Percentiles rank a stretch among this genome's conserved stretches.
These are phyloP conservation scores for Colaptes auratus DNA, from an alignment of 2,113 vertebrate genomes.

Conservation along the genomic window DNA sequence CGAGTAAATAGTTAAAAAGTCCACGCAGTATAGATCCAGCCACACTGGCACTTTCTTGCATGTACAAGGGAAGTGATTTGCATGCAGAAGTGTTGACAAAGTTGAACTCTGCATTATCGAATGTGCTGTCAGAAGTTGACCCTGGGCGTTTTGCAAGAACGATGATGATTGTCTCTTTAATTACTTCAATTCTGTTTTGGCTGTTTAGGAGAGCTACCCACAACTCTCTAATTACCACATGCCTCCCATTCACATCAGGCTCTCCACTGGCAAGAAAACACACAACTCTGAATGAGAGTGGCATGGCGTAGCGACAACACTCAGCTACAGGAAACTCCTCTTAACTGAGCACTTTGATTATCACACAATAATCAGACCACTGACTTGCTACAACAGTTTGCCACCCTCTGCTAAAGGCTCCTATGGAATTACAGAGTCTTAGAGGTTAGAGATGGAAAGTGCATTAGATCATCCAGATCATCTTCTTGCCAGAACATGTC, in stretches of 20 bases:
- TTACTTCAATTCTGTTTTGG: conserved; percentile 32
- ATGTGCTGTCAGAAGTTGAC: conserved; percentile 8
- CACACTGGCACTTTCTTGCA: rapidly evolving
- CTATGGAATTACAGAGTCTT: conserved; percentile 33
- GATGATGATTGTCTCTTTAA: conserved; percentile 32
- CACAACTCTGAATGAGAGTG: background rate
- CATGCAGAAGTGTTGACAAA: background rate
- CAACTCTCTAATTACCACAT: conserved; percentile 2
- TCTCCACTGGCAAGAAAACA: background rate
- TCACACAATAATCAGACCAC: background rate
- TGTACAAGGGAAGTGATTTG: background rate
- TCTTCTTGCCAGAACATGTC: conserved; percentile 34
- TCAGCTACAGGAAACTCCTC: background rate
- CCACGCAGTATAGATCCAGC: background rate
- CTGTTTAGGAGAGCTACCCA: background rate
- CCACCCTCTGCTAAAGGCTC: background rate
- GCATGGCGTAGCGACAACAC: background rate
- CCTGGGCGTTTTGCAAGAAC: background rate
- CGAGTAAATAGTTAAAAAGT: conserved; percentile 2
- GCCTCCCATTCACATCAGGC: background rate
- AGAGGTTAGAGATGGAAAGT: conserved; percentile 56
- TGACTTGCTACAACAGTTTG: background rate
- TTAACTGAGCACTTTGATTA: background rate
- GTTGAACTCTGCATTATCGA: background rate
- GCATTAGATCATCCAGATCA: conserved; percentile 30